These are phyloP conservation scores for Ariopsis seemanni DNA, from an alignment of 2,113 vertebrate species.

Conservation along the genomic window DNA sequence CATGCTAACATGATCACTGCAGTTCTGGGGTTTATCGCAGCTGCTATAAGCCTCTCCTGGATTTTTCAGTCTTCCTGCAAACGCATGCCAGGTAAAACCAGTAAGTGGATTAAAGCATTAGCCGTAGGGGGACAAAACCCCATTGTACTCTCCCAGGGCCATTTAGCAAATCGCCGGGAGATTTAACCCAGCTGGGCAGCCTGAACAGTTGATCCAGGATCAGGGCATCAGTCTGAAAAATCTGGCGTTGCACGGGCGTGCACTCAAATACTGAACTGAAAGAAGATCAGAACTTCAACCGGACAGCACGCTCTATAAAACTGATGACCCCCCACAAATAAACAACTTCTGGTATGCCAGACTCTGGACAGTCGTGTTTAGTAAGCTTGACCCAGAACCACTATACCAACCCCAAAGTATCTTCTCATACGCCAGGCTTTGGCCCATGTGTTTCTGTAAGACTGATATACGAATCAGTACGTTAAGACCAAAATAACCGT, in stretches of 20 bases:
- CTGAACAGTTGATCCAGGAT: slow-evolving; percentile 46
- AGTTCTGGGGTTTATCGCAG: slow-evolving; percentile 2
- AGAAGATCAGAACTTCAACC: too few species aligned
- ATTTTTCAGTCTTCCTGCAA: slow-evolving; percentile 40
- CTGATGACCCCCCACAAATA: not conserved
- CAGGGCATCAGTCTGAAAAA: slow-evolving; percentile 33
- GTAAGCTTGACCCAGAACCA: not conserved
- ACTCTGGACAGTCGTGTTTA: too few species aligned
- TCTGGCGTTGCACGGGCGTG: slow-evolving; percentile 26
- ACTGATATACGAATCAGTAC: too few species aligned
- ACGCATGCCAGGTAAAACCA: slow-evolving; percentile 57
- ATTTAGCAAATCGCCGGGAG: slow-evolving; percentile 53
- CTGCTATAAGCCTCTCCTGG: slow-evolving; percentile 53
- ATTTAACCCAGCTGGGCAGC: not conserved
- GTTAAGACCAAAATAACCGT: not conserved
- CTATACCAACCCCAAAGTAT: not conserved
- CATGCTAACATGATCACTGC: not conserved
- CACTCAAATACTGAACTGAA: not conserved
- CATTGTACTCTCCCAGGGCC: slow-evolving; percentile 51
- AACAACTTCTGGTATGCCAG: not conserved
- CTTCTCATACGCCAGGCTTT: not conserved
- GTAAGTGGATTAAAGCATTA: slow-evolving; percentile 52
- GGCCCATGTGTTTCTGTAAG: not conserved
- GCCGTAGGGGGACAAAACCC: slow-evolving; percentile 23
- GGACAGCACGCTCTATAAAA: not conserved